Base-by-base conservation (phyloP, 2,797 vertebrate species). In the Hozukius guyotensis region DNA sequence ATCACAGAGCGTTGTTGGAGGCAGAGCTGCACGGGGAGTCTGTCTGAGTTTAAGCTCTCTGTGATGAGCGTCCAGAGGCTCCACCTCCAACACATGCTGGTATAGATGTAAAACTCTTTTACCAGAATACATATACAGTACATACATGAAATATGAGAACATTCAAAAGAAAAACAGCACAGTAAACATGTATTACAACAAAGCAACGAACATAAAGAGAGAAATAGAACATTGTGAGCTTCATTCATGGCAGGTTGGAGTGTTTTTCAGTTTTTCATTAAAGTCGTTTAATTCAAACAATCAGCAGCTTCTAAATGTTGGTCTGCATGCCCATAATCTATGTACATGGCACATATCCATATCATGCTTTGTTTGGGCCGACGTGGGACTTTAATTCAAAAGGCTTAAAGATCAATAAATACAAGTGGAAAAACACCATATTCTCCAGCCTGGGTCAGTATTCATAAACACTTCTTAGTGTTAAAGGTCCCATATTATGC, bases 301-400 rank as follows among this genome's bases (percentile, higher is more conserved):
- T 59, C 22, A 25, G 9, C 42, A 66, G 57, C 36, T 56, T 68
- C 6, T 64, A 34, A 62, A 71, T 31, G 34, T 27, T 31, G n/a
- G 55, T 46, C 61, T 66, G 42, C 84, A 87, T 77, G 78, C 70
- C 49, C 36, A 60, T 57, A 13, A 20, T 75, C 31, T 66, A 16
- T 75, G 72, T 65, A 38, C 53, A 75, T 67, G 27, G 74, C 65
- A 77, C 75, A 70, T 72, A 72, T 72, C 56, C 75, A 80, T n/a
- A 69, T 64, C 57, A 70, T 80, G 63, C 53, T 75, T 84, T 12
- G 55, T 66, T 71, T 75, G 25, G 73, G 34, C 24, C 55, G 18
- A 29, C 63, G 24, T 73, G 38, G 55, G 53, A 38, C 57, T 70
- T 75, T 22, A 59, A 31, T 52, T 56, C 3, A 20, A 72, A 78